A percentile compares a stretch with the other conserved stretches of the same genome.
Evolutionary conservation across 2,888 invertebrate species (phyloP).

Genomic region (Agrochola litura): DNA sequence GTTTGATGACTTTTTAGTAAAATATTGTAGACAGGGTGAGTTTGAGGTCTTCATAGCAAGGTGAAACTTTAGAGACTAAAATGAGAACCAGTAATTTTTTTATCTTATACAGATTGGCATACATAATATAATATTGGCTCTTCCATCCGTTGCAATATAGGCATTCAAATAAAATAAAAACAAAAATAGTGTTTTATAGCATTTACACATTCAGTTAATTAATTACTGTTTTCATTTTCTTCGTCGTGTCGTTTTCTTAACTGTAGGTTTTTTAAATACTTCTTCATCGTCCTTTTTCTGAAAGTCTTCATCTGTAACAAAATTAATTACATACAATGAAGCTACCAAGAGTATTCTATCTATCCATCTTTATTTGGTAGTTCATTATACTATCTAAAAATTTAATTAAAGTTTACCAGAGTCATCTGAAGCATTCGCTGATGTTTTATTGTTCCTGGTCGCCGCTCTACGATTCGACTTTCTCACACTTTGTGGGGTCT

Average conservation of each 20-base stretch:
- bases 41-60: no score
- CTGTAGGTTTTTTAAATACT: conserved; percentile 86
- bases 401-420: conserved; percentile 76
- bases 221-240: conserved; percentile 72
- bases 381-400: not conserved
- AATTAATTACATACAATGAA: conserved; percentile 3
- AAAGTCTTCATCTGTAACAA: conserved; percentile 82
- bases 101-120: not conserved
- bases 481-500: conserved; percentile 79
- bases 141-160: not conserved
- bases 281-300: conserved; percentile 82
- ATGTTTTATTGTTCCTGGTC: conserved; percentile 73
- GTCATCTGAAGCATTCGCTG: conserved; percentile 79
- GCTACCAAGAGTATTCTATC: not conserved
- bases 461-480: conserved; percentile 82
- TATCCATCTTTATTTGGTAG: not conserved
- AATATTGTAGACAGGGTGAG: no score
- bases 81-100: no score
- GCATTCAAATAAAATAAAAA: not conserved
- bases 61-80: no score
- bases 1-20: no score
- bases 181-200: not conserved
- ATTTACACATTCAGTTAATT: not conserved
- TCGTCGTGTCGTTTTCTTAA: conserved; percentile 81
- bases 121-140: not conserved